These are phyloP conservation scores for Rhingia rostrata DNA, from an alignment of 2,888 invertebrate species.

Conservation along the genomic window DNA sequence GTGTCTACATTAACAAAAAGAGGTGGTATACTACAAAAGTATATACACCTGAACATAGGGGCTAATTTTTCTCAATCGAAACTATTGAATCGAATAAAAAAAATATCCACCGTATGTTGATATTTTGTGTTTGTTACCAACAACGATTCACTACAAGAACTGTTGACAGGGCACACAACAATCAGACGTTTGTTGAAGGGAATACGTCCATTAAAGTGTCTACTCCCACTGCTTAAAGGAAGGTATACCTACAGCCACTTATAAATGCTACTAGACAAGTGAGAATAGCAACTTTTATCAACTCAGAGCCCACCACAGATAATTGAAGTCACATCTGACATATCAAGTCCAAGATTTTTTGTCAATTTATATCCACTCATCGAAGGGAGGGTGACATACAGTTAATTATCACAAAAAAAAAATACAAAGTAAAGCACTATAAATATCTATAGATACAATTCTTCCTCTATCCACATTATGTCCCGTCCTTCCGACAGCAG, in stretches of 20 bases:
- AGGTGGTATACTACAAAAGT: not conserved
- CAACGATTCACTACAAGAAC: conserved; percentile 7
- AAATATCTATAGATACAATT: not conserved
- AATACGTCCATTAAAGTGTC: conserved; percentile 22
- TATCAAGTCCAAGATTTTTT: conserved; percentile 28
- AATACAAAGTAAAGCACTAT: conserved; percentile 7
- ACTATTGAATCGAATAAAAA: conserved; percentile 41
- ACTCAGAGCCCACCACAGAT: conserved; percentile 10
- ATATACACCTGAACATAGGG: conserved; percentile 42
- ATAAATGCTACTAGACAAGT: conserved; percentile 22
- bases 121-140: conserved; percentile 10
- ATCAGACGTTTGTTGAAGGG: conserved; percentile 27
- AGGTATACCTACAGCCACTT: not conserved
- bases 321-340: conserved; percentile 32
- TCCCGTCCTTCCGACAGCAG: not conserved
- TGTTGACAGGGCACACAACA: conserved; percentile 64
- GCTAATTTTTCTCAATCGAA: conserved; percentile 50
- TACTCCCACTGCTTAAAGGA: conserved; percentile 23
- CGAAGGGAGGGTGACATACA: not conserved
- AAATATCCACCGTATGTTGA: conserved; percentile 27
- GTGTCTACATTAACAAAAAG: conserved; percentile 24
- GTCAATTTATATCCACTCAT: conserved; percentile 37
- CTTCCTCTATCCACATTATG: conserved; percentile 17
- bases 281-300: conserved; percentile 41
- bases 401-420: not conserved